These are phyloP conservation scores for Chitala chitala DNA, from an alignment of 2,113 vertebrate species.

Conservation along the genomic window DNA sequence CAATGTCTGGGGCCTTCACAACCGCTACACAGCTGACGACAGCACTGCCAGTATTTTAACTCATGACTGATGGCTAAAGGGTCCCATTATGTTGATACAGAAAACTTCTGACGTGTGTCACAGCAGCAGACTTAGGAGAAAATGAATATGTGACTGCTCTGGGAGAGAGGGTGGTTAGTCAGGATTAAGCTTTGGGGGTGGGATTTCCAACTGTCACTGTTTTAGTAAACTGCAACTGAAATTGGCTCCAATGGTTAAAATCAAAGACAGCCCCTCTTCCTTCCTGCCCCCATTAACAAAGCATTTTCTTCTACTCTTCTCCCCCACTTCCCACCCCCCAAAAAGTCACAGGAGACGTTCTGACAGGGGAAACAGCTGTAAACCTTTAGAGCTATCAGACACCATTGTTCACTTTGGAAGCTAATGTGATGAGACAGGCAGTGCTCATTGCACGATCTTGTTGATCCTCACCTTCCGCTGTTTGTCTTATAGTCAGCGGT, in stretches of 20 bases:
- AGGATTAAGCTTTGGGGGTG: neutral
- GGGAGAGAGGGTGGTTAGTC: neutral
- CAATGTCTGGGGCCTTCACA: slow-evolving; percentile 13
- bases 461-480: neutral
- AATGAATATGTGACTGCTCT: neutral
- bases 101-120: slow-evolving; percentile 18
- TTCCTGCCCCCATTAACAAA: neutral
- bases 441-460: slow-evolving; percentile 21
- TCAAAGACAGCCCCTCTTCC: neutral
- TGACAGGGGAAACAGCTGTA: slow-evolving; percentile 36
- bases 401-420: slow-evolving; percentile 11
- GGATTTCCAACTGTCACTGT: slow-evolving; percentile 12
- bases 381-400: slow-evolving; percentile 33
- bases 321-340: too few relatives aligned
- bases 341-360: slow-evolving; percentile 23
- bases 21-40: slow-evolving; percentile 18
- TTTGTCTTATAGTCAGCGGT: neutral
- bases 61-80: slow-evolving; percentile 23
- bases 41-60: slow-evolving; percentile 17
- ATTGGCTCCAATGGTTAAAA: slow-evolving; percentile 22
- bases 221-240: slow-evolving; percentile 26
- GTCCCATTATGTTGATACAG: slow-evolving; percentile 29
- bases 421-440: slow-evolving; percentile 29
- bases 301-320: too few relatives aligned
- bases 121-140: neutral